Percentiles rank a stretch among this genome's conserved stretches.
Evolutionary conservation across 2,888 invertebrate genomes (phyloP).

Genomic region (Drosophila aldrichi): DNA sequence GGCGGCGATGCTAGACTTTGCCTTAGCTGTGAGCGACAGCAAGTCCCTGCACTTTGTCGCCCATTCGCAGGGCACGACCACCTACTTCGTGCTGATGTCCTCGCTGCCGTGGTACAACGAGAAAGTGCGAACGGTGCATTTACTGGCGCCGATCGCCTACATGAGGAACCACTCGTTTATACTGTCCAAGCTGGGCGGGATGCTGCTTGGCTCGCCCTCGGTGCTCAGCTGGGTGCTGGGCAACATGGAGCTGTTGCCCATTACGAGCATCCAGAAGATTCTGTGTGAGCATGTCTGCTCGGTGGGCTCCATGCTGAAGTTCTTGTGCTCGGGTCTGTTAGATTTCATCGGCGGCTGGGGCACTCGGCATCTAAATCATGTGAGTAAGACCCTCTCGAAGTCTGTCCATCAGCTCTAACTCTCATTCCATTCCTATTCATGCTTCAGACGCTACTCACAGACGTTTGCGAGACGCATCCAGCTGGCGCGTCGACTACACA

Average conservation of each 20-base stretch:
- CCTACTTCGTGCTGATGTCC: conserved; percentile 90
- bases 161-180: conserved; percentile 86
- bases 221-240: conserved; percentile 79
- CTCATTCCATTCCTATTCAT: background rate
- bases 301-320: conserved; percentile 84
- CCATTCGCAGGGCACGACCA: conserved; percentile 89
- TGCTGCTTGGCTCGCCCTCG: conserved; percentile 81
- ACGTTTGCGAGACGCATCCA: conserved; percentile 89
- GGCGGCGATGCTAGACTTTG: conserved; percentile 92
- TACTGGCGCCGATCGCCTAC: conserved; percentile 90
- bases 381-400: conserved; percentile 47
- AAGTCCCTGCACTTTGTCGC: conserved; percentile 90
- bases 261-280: conserved; percentile 74
- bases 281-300: conserved; percentile 87
- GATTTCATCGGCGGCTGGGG: conserved; percentile 83
- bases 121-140: conserved; percentile 88
- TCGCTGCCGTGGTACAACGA: conserved; percentile 89
- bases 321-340: conserved; percentile 78
- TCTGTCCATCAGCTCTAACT: no score
- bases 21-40: conserved; percentile 87
- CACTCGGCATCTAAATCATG: conserved; percentile 81
- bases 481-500: conserved; percentile 90
- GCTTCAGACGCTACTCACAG: conserved; percentile 88
- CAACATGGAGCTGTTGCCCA: conserved; percentile 88
- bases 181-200: conserved; percentile 85